phyloP scores from a whole-genome alignment of 2,888 invertebrate species.

The Leptogaster cylindrica region DNA sequence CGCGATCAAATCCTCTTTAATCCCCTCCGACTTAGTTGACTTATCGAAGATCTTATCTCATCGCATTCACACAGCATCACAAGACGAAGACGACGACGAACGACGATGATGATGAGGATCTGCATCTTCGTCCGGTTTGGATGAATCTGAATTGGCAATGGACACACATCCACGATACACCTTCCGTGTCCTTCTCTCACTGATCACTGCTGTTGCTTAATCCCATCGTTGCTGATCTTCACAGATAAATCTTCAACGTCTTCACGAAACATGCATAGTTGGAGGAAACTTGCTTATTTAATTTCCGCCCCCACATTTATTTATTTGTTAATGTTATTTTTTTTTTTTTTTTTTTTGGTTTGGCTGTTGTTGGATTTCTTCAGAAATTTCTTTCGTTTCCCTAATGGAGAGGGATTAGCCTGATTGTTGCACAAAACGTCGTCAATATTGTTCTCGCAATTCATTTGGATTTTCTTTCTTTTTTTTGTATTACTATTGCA shows the following conservation, averaged over 20 bases:
- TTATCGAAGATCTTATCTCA: constrained; percentile 24
- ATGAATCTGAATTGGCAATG: constrained; percentile 10
- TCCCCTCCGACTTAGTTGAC: constrained; percentile 21
- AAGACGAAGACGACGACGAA: neutral
- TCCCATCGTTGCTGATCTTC: neutral
- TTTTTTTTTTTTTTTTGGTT: no score
- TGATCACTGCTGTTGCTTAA: neutral
- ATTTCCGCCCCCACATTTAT: constrained; percentile 16
- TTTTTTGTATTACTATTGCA: neutral
- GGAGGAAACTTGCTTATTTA: constrained; percentile 12
- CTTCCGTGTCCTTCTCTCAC: no score
- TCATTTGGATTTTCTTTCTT: neutral
- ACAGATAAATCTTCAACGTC: constrained; percentile 1
- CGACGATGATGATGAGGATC: no score
- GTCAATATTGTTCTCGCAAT: constrained; percentile 6
- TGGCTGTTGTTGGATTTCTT: no score
- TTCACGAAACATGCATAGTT: neutral
- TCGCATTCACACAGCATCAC: constrained; percentile 13
- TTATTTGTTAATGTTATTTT: neutral
- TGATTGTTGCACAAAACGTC: neutral
- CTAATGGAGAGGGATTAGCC: neutral
- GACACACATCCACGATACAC: constrained; percentile 11
- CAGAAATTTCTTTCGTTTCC: neutral
- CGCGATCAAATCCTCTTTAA: constrained; percentile 29
- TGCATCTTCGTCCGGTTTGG: no score